Evolutionary conservation across 2,888 invertebrate species (phyloP).

Genomic region (Drosophila nr. perissopoda): DNA sequence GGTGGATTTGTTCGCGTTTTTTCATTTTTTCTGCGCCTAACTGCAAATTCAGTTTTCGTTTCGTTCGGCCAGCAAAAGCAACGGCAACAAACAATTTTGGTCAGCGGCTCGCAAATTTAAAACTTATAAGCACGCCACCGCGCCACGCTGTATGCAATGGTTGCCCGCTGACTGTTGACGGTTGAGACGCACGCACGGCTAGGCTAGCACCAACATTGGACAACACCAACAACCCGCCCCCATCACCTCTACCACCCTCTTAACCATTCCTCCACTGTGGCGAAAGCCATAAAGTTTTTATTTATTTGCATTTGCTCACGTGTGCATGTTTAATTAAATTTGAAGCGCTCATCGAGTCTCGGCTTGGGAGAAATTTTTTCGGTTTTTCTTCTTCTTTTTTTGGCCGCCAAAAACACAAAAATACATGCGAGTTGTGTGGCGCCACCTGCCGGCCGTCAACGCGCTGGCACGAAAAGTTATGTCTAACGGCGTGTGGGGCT

Average conservation of each 20-base stretch:
- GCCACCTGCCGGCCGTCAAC: slow-evolving; percentile 37
- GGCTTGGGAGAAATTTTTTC: slow-evolving; percentile 54
- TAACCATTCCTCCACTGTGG: slow-evolving; percentile 28
- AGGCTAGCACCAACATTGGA: slow-evolving; percentile 14
- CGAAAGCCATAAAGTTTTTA: slow-evolving; percentile 80
- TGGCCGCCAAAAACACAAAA: slow-evolving; percentile 51
- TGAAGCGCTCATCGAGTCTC: slow-evolving; percentile 62
- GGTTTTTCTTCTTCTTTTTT: slow-evolving; percentile 11
- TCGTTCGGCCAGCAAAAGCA: slow-evolving; percentile 25
- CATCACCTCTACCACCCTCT: background rate
- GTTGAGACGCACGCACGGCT: slow-evolving; percentile 74
- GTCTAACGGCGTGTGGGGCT: slow-evolving; percentile 56
- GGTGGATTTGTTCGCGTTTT: slow-evolving; percentile 39
- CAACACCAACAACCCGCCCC: background rate
- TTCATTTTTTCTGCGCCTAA: slow-evolving; percentile 51
- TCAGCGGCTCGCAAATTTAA: slow-evolving; percentile 66
- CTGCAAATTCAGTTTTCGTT: slow-evolving; percentile 54
- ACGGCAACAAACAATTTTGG: slow-evolving; percentile 44
- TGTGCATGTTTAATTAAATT: slow-evolving; percentile 83
- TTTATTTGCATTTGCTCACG: slow-evolving; percentile 81
- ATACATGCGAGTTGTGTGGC: slow-evolving; percentile 51
- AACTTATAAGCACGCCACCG: slow-evolving; percentile 75
- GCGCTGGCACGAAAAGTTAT: slow-evolving; percentile 64
- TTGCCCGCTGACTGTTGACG: slow-evolving; percentile 45
- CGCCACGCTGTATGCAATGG: slow-evolving; percentile 43